Percentiles rank a stretch among this genome's conserved stretches.
Evolutionary conservation across 23 tunicate genomes (phyloP).

Genomic region (Trididemnum clinides): DNA sequence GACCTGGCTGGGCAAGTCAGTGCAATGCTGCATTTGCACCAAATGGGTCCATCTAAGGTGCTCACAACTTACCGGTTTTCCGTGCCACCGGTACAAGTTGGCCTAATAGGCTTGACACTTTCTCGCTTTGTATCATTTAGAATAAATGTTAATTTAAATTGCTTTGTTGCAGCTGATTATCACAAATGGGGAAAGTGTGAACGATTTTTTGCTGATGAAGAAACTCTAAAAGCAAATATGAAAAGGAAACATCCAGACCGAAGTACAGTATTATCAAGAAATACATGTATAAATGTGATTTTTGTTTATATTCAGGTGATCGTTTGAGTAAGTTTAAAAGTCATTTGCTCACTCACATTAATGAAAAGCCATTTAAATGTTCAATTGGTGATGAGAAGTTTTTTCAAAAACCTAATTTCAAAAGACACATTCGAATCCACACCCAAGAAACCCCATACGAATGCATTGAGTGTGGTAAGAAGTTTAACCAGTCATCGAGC

Average conservation of each 20-base stretch:
- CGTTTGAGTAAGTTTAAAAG: neutral
- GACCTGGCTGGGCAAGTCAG: too few species aligned
- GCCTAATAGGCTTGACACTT: too few species aligned
- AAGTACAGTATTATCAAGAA: neutral
- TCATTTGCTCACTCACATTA: constrained; percentile 21
- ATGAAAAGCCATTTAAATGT: constrained; percentile 27
- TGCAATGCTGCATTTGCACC: too few species aligned
- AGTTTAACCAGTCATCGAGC: constrained; percentile 18
- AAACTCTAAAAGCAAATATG: neutral
- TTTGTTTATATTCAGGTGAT: constrained; percentile 33
- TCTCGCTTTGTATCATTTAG: too few species aligned
- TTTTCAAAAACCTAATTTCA: neutral
- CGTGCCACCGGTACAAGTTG: too few species aligned
- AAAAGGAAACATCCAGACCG: constrained; percentile 30
- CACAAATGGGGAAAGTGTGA: constrained; percentile 10
- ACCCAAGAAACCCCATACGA: constrained; percentile 4
- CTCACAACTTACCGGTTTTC: too few species aligned
- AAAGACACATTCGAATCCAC: constrained; percentile 40
- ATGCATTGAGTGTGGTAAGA: constrained; percentile 34
- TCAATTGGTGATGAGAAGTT: constrained; percentile 27
- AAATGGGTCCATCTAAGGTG: too few species aligned
- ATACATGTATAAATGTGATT: constrained; percentile 24
- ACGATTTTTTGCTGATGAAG: constrained; percentile 2
- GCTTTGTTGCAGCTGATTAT: constrained; percentile 14
- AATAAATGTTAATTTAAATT: too few species aligned